Evolutionary conservation across 1,140 invertebrate genomes (phyloP), one percentile per base, ranked within the genome.

Genomic region (Microvelia longipes): DNA sequence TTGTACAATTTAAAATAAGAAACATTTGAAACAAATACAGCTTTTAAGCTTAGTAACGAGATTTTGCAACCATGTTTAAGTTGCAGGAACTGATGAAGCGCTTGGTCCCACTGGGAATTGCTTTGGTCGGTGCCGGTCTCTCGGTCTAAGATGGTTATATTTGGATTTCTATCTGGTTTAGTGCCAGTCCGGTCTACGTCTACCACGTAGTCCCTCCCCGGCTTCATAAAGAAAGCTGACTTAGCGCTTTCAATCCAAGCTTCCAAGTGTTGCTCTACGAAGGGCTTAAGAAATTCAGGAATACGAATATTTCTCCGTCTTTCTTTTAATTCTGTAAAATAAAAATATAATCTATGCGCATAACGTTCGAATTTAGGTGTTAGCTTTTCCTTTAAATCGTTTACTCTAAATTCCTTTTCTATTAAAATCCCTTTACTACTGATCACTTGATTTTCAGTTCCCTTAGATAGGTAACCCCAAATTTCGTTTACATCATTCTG

Each of bases 21-120:
- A 11, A 79, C 76, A 71, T 81, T 81, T 0, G 80, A 81, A 29
- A 79, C 73, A 68, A 78, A 81, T 28, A 78, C 76, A 25, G 76
- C 76, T 68, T 79, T 81, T 2, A 81, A 70, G 35, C 75, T 78
- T 61, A 79, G 73, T 14, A 74, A 66, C 0, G 77, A 76, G 0
- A 81, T 28, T 28, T 76, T 76, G n/a, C 77, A 75, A n/a, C 77
- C 78, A 68, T 81, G 79, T 70, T 80, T 80, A 1, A 81, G 70
- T 69, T 81, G 79, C 1, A 81, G 70, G 70, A 81, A 81, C 68
- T 81, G 80, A 68, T 81, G 79, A 0, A 81, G 68, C 0, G 73
- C 80, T 30, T 78, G 75, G 30, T 75, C 76, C 79, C 79, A 81
- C 68, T 80, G 77, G 13, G 76, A 77, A 68, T 75, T 78, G 1